A percentile compares a stretch with the other conserved stretches of the same genome.
Evolutionary conservation across 1,140 invertebrate species (phyloP).

Genomic region (Drosophila athabasca): DNA sequence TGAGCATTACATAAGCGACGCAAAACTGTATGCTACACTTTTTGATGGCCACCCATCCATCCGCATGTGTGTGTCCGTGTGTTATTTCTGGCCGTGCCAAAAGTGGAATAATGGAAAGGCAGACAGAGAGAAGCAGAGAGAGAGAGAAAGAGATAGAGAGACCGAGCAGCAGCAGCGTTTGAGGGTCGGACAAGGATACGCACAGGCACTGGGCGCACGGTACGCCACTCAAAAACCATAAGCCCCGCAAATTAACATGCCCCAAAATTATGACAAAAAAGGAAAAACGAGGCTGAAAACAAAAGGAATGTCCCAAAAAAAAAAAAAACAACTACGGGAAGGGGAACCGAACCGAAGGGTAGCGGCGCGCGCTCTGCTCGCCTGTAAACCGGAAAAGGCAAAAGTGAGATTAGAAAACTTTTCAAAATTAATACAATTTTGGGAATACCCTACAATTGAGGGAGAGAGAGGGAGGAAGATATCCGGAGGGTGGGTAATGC

Average conservation of each 20-base stretch:
- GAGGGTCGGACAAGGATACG: slow-evolving; percentile 60
- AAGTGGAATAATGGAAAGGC: slow-evolving; percentile 22
- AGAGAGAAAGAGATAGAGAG: background rate
- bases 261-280: slow-evolving; percentile 75
- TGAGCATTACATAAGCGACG: slow-evolving; percentile 75
- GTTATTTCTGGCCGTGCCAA: slow-evolving; percentile 65
- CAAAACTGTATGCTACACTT: slow-evolving; percentile 79
- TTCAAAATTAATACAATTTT: slow-evolving; percentile 14
- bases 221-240: slow-evolving; percentile 72
- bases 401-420: slow-evolving; percentile 40
- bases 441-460: slow-evolving; percentile 1
- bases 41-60: slow-evolving; percentile 66
- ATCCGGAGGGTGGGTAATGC: no score
- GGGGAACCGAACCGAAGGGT: background rate
- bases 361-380: background rate
- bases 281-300: slow-evolving; percentile 47
- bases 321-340: background rate
- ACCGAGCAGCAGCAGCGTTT: slow-evolving; percentile 27
- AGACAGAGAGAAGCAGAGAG: slow-evolving; percentile 4
- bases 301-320: slow-evolving; percentile 27
- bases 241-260: slow-evolving; percentile 77
- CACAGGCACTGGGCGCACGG: slow-evolving; percentile 24
- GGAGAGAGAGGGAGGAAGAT: no score
- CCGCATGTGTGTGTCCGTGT: slow-evolving; percentile 11
- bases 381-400: slow-evolving; percentile 36